Evolutionary conservation across 1,140 invertebrate genomes (phyloP), one percentile per base, ranked within the genome.

Genomic region (Atta texana): DNA sequence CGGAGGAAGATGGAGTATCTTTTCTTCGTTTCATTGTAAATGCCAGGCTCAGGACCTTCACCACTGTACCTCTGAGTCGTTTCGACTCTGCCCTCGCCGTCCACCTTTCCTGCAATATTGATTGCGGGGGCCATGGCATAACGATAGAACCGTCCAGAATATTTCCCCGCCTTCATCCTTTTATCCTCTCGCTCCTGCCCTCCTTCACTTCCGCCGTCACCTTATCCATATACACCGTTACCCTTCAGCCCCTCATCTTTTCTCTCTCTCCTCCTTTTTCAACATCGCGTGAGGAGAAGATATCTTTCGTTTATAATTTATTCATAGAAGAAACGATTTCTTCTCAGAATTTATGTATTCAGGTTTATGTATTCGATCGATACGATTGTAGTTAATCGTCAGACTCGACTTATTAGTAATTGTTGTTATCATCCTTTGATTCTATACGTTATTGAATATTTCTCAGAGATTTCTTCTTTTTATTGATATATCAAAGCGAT

Each of bases 1-100:
- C 69, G 81, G 28, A 78, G 76, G 69, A 91, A 80, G 89, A 90
- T 64, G 64, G 76, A 64, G 74, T 61, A 75, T 88, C 82, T 74
- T 91, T 92, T 89, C 90, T 92, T 92, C 92, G 85, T 91, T 92
- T 92, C 90, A 91, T 92, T 92, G 91, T 92, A 90, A 92, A 92
- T 90, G 85, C 78, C 87, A 82, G 69, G 77, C 89, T 92, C 88
- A 71, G 84, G 82, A 92, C 57, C 89, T 90, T 24, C 77, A 78
- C 80, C 87, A 75, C 76, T 64, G 75, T 85, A 77, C 68, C 89
- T 68, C 24, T 85, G 78, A 85, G 39, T 12, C 39, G 39, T 44
- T 44, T 7, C 49, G 49, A 51, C 80, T 88, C 69, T 88, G 88
- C 88, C 59, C 82, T 66, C 76, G 86, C 68, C 90, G 88, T 92